phyloP scores from a whole-genome alignment of 2,888 invertebrate species.

The Apodemia hepburni region DNA sequence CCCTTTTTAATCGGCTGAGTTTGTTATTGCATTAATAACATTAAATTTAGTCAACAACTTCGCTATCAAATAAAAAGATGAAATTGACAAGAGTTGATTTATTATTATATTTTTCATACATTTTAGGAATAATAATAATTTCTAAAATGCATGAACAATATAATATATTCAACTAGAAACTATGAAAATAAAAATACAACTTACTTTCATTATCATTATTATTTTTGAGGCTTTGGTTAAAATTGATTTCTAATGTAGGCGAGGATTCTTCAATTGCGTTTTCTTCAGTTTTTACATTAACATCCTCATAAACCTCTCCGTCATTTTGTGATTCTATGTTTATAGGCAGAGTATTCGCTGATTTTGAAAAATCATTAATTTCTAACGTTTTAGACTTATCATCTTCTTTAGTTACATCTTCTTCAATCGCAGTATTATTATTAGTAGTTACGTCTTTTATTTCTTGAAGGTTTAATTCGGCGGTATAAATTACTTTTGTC shows the following conservation, averaged over 20 bases:
- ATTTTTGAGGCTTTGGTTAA: background rate
- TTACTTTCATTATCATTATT: background rate
- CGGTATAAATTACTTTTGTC: slow-evolving; percentile 71
- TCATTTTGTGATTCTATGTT: slow-evolving; percentile 45
- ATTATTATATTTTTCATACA: too few species aligned
- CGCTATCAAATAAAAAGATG: too few species aligned
- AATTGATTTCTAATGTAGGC: background rate
- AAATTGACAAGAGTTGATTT: too few species aligned
- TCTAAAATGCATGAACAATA: too few species aligned
- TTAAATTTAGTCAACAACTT: too few species aligned
- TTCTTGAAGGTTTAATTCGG: slow-evolving; percentile 66
- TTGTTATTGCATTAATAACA: too few species aligned
- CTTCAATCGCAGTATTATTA: slow-evolving; percentile 30
- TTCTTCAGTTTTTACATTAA: slow-evolving; percentile 29
- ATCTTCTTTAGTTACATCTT: slow-evolving; percentile 27
- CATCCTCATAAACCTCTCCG: slow-evolving; percentile 38
- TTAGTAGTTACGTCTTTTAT: slow-evolving; percentile 38
- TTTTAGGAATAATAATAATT: too few species aligned
- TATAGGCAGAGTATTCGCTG: background rate
- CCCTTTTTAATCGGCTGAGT: too few species aligned
- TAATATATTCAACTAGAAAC: too few species aligned
- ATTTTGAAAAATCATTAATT: background rate
- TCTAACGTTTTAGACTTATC: slow-evolving; percentile 35
- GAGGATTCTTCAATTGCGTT: background rate
- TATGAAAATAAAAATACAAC: background rate